Percentiles rank a stretch among this genome's conserved stretches.
These are phyloP conservation scores for Archips crataeganus DNA, from an alignment of 2,888 invertebrate genomes.

Conservation along the genomic window DNA sequence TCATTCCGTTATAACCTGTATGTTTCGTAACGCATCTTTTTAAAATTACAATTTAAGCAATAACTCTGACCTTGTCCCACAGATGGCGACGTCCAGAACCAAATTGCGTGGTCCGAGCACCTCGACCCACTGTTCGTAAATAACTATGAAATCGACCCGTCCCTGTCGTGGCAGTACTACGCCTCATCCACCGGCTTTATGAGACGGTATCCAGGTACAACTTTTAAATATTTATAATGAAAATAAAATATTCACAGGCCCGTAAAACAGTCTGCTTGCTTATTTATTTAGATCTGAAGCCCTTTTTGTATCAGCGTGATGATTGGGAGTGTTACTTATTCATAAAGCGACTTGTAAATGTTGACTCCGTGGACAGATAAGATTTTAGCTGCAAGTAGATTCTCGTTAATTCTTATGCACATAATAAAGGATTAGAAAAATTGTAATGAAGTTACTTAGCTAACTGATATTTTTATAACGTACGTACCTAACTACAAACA, in stretches of 20 bases:
- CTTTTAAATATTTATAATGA: slow-evolving; percentile 10
- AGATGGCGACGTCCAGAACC: slow-evolving; percentile 94
- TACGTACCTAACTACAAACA: too few relatives aligned
- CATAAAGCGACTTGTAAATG: not conserved
- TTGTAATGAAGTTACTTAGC: too few relatives aligned
- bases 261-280: slow-evolving; percentile 3
- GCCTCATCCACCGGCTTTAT: slow-evolving; percentile 98
- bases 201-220: slow-evolving; percentile 94
- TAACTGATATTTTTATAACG: too few relatives aligned
- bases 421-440: too few relatives aligned
- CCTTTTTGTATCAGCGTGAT: not conserved
- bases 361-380: not conserved
- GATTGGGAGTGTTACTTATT: not conserved
- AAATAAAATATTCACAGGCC: slow-evolving; percentile 2
- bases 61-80: slow-evolving; percentile 47
- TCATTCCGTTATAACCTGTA: too few relatives aligned
- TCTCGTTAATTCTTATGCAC: too few relatives aligned
- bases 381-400: not conserved
- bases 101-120: slow-evolving; percentile 97
- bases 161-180: slow-evolving; percentile 99
- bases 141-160: slow-evolving; percentile 96
- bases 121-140: slow-evolving; percentile 95
- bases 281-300: slow-evolving; percentile 7
- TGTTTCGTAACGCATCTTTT: too few relatives aligned
- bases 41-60: not conserved